phyloP scores from a whole-genome alignment of 2,888 invertebrate species.

The Hirtodrosophila duncani region DNA sequence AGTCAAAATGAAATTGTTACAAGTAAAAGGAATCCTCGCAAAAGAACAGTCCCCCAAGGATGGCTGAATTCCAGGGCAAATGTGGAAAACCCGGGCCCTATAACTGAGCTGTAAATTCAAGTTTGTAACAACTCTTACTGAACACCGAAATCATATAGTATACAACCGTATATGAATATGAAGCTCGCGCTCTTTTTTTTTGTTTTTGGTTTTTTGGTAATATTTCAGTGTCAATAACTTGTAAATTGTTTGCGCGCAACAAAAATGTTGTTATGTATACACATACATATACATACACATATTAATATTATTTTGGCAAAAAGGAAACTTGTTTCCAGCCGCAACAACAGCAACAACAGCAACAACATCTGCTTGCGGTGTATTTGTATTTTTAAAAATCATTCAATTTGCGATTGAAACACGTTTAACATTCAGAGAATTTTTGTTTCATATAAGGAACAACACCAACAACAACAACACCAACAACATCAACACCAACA shows the following conservation, averaged over 20 bases:
- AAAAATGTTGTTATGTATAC: constrained; percentile 27
- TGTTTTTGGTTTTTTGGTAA: constrained; percentile 4
- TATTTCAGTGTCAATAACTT: constrained; percentile 62
- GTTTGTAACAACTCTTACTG: too few relatives aligned
- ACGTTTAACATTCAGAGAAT: constrained; percentile 40
- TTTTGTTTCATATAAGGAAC: constrained; percentile 46
- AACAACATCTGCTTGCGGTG: constrained; percentile 41
- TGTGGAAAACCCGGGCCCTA: too few relatives aligned
- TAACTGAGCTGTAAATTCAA: too few relatives aligned
- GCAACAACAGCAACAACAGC: constrained; percentile 34
- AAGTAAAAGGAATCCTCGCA: too few relatives aligned
- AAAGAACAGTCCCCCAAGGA: too few relatives aligned
- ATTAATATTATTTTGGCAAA: constrained; percentile 24
- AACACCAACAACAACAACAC: constrained; percentile 41
- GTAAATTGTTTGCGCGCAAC: constrained; percentile 37
- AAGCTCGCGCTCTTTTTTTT: constrained; percentile 2
- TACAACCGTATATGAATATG: neutral
- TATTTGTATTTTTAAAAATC: constrained; percentile 12
- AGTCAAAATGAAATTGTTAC: too few relatives aligned
- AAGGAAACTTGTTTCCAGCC: constrained; percentile 47
- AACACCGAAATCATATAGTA: too few relatives aligned
- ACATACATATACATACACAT: constrained; percentile 1
- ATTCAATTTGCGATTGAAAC: constrained; percentile 28
- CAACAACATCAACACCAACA: constrained; percentile 28
- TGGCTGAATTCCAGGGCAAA: too few relatives aligned